Percentiles rank a stretch among this genome's conserved stretches.
Evolutionary conservation across 2,888 invertebrate species (phyloP).

Genomic region (Pegoplata infirma): DNA sequence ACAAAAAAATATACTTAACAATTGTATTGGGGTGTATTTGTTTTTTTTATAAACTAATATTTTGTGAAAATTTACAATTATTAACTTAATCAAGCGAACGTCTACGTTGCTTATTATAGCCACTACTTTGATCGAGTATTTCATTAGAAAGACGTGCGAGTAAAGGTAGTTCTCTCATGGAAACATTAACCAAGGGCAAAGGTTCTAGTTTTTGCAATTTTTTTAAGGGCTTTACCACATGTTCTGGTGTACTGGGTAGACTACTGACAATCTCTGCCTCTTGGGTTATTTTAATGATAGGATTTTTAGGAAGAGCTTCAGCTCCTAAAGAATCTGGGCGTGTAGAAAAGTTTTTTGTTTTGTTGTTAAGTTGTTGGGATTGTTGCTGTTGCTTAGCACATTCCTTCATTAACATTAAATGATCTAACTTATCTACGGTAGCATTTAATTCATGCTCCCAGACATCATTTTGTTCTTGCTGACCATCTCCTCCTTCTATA

Average conservation of each 20-base stretch:
- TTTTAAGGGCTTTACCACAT: conserved; percentile 71
- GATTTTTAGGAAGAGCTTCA: conserved; percentile 65
- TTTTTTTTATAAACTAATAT: conserved; percentile 19
- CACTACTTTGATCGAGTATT: conserved; percentile 65
- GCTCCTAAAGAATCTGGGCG: conserved; percentile 73
- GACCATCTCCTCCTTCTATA: conserved; percentile 85
- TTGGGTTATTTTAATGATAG: conserved; percentile 49
- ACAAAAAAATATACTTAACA: conserved; percentile 6
- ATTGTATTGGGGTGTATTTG: background rate
- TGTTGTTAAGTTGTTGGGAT: conserved; percentile 51
- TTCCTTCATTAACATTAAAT: conserved; percentile 84
- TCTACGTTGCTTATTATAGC: conserved; percentile 62
- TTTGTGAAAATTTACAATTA: conserved; percentile 48
- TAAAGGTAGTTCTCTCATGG: conserved; percentile 77
- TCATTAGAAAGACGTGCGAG: conserved; percentile 75
- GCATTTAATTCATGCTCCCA: conserved; percentile 89
- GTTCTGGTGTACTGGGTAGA: conserved; percentile 76
- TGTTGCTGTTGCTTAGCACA: conserved; percentile 67
- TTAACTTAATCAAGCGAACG: conserved; percentile 70
- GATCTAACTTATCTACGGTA: conserved; percentile 88
- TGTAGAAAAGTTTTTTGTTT: conserved; percentile 50
- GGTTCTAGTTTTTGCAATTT: conserved; percentile 76
- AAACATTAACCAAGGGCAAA: conserved; percentile 77
- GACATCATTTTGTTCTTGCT: conserved; percentile 81
- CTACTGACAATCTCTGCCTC: conserved; percentile 64